phyloP scores from a whole-genome alignment of 1,140 invertebrate species.

The Macrobrachium nipponense region DNA sequence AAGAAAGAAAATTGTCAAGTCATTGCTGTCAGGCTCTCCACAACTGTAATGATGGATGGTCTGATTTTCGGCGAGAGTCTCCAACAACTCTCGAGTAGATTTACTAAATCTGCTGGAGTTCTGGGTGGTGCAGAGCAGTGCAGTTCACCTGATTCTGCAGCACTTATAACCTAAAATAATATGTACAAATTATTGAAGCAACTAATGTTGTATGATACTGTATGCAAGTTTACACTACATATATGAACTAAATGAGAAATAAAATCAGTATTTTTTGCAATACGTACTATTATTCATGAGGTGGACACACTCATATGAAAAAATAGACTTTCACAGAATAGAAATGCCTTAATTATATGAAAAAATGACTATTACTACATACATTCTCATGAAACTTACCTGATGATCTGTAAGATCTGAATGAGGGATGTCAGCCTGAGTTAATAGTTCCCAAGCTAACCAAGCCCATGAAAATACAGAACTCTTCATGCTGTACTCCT shows the following conservation, averaged over 20 bases:
- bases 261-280: no score
- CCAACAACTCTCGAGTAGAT: conserved; percentile 39
- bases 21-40: conserved; percentile 35
- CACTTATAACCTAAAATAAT: conserved; percentile 29
- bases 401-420: conserved; percentile 83
- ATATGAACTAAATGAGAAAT: no score
- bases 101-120: conserved; percentile 31
- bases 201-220: no score
- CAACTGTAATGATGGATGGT: conserved; percentile 38
- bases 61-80: conserved; percentile 36
- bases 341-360: no score
- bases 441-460: conserved; percentile 91
- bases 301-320: no score
- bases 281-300: no score
- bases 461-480: conserved; percentile 94
- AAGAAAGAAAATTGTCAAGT: background rate
- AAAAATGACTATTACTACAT: no score
- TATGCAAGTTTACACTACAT: no score
- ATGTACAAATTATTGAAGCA: background rate
- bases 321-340: no score
- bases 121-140: conserved; percentile 26
- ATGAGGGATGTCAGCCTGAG: conserved; percentile 88
- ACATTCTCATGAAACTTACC: conserved; percentile 67
- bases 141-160: conserved; percentile 36
- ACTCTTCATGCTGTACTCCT: conserved; percentile 92